phyloP scores from a whole-genome alignment of 53 echinoderm and acorn worm species.

The Actinopyga echinites region DNA sequence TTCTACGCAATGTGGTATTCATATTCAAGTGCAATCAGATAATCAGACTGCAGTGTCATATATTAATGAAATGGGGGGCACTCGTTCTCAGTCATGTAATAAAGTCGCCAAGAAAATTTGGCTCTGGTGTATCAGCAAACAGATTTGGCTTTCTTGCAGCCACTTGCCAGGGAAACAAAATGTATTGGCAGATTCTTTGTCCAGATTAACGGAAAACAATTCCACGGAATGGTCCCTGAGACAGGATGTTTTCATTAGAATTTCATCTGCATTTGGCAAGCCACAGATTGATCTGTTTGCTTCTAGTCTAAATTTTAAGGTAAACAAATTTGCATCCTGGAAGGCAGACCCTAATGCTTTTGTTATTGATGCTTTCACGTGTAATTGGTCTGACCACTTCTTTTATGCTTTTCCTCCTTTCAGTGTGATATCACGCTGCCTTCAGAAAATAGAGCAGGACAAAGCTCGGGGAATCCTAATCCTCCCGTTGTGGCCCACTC shows the following conservation, averaged over 20 bases:
- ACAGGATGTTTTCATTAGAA: not conserved
- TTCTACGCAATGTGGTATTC: not conserved
- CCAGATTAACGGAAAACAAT: slow-evolving; percentile 38
- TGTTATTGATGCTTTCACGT: slow-evolving; percentile 55
- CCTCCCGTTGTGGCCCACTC: slow-evolving; percentile 30
- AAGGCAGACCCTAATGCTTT: slow-evolving; percentile 53
- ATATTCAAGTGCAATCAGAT: slow-evolving; percentile 42
- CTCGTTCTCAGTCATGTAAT: not conserved
- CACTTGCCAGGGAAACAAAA: slow-evolving; percentile 17
- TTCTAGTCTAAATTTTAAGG: slow-evolving; percentile 53
- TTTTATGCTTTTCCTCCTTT: slow-evolving; percentile 60
- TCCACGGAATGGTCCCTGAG: slow-evolving; percentile 33
- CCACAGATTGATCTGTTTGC: slow-evolving; percentile 65
- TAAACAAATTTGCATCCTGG: slow-evolving; percentile 51
- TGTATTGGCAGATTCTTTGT: slow-evolving; percentile 48
- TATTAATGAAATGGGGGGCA: slow-evolving; percentile 51
- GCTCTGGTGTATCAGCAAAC: slow-evolving; percentile 47
- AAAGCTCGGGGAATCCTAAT: slow-evolving; percentile 3
- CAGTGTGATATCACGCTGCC: not conserved
- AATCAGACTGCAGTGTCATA: slow-evolving; percentile 47
- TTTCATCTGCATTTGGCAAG: slow-evolving; percentile 1
- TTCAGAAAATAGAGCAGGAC: not conserved
- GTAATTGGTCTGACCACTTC: slow-evolving; percentile 25
- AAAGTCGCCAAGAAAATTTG: slow-evolving; percentile 44
- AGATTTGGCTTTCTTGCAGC: slow-evolving; percentile 28